A percentile compares a stretch with the other conserved stretches of the same genome.
Conservation (phyloP, 2,888 invertebrate species). For the Salpingus planirostris region DNA sequence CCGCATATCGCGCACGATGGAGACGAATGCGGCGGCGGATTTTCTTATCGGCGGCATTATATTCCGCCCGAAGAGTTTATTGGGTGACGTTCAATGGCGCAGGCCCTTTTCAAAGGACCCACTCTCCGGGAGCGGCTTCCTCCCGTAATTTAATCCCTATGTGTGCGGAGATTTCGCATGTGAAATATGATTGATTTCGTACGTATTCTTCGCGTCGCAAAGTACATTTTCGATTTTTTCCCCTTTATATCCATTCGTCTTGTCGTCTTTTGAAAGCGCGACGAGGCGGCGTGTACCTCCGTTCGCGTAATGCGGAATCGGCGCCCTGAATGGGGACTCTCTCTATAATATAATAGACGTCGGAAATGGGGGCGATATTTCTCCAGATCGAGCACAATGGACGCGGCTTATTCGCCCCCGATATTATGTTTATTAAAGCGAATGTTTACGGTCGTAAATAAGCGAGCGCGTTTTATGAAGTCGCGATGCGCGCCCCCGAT, state of each 20-base stretch:
- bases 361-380: no score
- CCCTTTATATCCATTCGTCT: no score
- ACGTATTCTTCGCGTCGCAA: slow-evolving; percentile 14
- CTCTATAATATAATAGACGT: no score
- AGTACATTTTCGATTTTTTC: slow-evolving; percentile 16
- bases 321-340: no score
- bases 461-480: slow-evolving; percentile 12
- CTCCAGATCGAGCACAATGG: not conserved
- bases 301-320: no score
- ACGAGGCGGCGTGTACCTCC: no score
- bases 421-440: no score
- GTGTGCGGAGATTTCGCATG: slow-evolving; percentile 19
- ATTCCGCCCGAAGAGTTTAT: slow-evolving; percentile 24
- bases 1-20: no score
- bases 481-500: slow-evolving; percentile 4
- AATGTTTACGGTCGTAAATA: slow-evolving; percentile 12
- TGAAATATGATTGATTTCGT: slow-evolving; percentile 26
- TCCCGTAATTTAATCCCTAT: slow-evolving; percentile 23
- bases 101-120: slow-evolving; percentile 19
- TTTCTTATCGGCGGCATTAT: no score
- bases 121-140: slow-evolving; percentile 18
- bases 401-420: not conserved
- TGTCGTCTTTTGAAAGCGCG: no score
- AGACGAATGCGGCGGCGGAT: no score
- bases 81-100: slow-evolving; percentile 18